Base-by-base conservation (phyloP, 1,140 invertebrate genomes). In the Sitodiplosis mosellana region DNA sequence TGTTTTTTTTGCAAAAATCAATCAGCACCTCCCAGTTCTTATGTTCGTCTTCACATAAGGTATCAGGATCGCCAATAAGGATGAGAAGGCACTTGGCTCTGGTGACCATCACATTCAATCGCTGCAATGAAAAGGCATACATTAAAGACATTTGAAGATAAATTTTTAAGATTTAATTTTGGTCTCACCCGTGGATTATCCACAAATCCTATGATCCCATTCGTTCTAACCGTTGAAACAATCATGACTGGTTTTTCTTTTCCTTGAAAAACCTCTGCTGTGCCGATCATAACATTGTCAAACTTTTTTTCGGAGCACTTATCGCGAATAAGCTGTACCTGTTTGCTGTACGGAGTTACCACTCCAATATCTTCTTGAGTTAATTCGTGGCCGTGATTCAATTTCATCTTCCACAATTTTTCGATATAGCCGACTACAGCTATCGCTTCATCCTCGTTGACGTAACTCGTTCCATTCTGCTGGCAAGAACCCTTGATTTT, bases 71-170 rank as follows among this genome's bases (percentile, higher is more conserved):
- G 27, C 88, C 89, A 52, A 92, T 70, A 46, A 93, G 68, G 47
- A 93, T 74, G 20, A 88, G 66, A 27, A 90, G 63, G n/a, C 77
- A 72, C 54, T 84, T 78, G 10, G 87, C 83, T 55, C 89, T 73
- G 10, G 87, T 90, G 19, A 92, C 71, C 8, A 86, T 78, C 2
- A 93, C 89, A 68, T 93, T 94, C 53, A 92, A 74, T 54, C 87
- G 71, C 64, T 81, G n/a, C 8, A 36, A 36, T n/a, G 8, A n/a
- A 10, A 36, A 8, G 34, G n/a, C n/a, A n/a, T 36, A 10, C 8
- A 36, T 36, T 8, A 8, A 36, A 10, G n/a, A 36, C 34, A n/a
- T 36, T 36, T n/a, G n/a, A n/a, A n/a, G n/a, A n/a, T n/a, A n/a
- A n/a, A n/a, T n/a, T n/a, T n/a, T n/a, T n/a, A n/a, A n/a, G n/a